A percentile compares a stretch with the other conserved stretches of the same genome.
Conservation (phyloP, 2,888 invertebrate genomes). For the Liopterus haemorrhoidalis region DNA sequence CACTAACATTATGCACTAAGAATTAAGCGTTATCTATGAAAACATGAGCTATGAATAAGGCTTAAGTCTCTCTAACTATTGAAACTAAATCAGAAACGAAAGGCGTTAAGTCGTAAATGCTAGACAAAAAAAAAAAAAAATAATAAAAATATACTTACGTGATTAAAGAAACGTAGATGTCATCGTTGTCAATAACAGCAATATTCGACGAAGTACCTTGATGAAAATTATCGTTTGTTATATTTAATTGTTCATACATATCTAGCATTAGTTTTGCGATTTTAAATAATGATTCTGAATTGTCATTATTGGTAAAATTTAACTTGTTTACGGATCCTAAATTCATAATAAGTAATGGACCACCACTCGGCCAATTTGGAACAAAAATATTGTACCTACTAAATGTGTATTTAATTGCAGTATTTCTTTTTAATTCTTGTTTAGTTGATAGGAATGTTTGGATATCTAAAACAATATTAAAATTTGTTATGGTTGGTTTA, state of each 20-base stretch:
- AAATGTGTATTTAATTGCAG: conserved; percentile 37
- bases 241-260: conserved; percentile 37
- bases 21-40: too few relatives aligned
- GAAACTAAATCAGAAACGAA: too few relatives aligned
- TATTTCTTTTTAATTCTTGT: conserved; percentile 33
- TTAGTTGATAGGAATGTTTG: conserved; percentile 38
- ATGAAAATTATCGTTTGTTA: conserved; percentile 37
- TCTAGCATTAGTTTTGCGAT: conserved; percentile 38
- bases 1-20: too few relatives aligned
- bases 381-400: conserved; percentile 41
- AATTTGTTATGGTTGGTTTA: conserved; percentile 3
- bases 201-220: conserved; percentile 53
- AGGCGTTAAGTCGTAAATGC: too few relatives aligned
- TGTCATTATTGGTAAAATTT: conserved; percentile 37
- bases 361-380: conserved; percentile 38
- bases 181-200: conserved; percentile 59
- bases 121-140: too few relatives aligned
- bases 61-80: too few relatives aligned
- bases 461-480: conserved; percentile 39
- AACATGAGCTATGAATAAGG: too few relatives aligned
- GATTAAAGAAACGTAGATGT: conserved; percentile 62
- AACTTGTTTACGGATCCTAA: conserved; percentile 37
- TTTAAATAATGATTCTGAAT: conserved; percentile 34
- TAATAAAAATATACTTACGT: conserved; percentile 50
- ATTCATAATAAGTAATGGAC: conserved; percentile 38